Evolutionary conservation across 1,140 invertebrate genomes (phyloP).

Genomic region (Alviniconcha marisindica): DNA sequence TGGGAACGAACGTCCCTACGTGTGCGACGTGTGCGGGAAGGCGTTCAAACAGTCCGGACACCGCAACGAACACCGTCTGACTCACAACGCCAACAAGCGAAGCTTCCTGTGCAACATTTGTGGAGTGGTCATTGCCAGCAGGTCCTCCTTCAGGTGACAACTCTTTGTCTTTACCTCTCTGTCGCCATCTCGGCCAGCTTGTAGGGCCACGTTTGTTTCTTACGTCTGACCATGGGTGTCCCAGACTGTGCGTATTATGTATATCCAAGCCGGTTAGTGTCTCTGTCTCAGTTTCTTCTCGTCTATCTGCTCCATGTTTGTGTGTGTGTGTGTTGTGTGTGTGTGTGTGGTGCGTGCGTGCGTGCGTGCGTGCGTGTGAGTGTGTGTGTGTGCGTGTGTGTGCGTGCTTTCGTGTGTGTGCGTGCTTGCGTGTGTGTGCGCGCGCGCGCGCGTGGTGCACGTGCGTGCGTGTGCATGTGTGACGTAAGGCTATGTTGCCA

Average conservation of each 20-base stretch:
- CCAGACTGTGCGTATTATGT: background rate
- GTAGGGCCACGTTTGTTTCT: too few species aligned
- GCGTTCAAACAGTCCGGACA: slow-evolving; percentile 49
- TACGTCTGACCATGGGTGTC: too few species aligned
- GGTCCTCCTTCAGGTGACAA: slow-evolving; percentile 41
- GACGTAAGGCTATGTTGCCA: too few species aligned
- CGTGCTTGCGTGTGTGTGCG: background rate
- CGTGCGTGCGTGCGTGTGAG: background rate
- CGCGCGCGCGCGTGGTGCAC: background rate
- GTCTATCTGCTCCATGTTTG: background rate
- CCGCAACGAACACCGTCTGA: slow-evolving; percentile 46
- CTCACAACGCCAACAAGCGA: slow-evolving; percentile 38
- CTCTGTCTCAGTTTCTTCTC: background rate
- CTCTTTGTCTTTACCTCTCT: background rate
- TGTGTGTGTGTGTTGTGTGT: slow-evolving; percentile 7
- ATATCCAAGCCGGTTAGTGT: background rate
- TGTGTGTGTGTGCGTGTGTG: too few species aligned
- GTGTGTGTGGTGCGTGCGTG: slow-evolving; percentile 9
- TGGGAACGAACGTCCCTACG: slow-evolving; percentile 39
- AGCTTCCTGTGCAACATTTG: slow-evolving; percentile 47
- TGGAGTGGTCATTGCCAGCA: slow-evolving; percentile 43
- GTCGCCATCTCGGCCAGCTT: background rate
- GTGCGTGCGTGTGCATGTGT: too few species aligned
- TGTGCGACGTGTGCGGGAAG: slow-evolving; percentile 43
- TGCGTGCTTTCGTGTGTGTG: background rate